Evolutionary conservation across 2,797 vertebrate species (phyloP), one percentile per base, ranked within the genome.

Genomic region (Schizopygopsis malacanthus): DNA sequence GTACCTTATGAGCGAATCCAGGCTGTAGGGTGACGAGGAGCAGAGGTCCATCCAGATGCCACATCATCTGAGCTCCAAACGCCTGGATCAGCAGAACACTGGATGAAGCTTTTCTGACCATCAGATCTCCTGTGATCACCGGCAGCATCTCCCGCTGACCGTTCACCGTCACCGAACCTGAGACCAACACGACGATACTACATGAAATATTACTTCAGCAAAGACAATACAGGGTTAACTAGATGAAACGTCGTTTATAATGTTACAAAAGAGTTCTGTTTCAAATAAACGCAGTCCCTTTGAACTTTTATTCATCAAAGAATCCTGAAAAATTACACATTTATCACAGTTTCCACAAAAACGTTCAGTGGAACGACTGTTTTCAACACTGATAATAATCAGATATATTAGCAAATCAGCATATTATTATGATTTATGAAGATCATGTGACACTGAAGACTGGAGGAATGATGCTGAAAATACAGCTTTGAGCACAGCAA

Each of bases 21-120:
- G 98, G 97, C 75, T 97, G 96, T 6, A 98, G 92, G 8, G 94
- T 96, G 92, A 98, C 91, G 78, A 97, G 93, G 2, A 83, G 87
- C 0, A 95, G 78, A 2, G 97, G 94, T 61, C 95, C 95, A 0
- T 95, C 93, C 50, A 97, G 79, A 16, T 96, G 94, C 98, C 97
- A 98, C 5, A 98, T 94, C 37, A 98, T 5, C 61, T 94, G 94
- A n/a, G 95, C 96, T 0, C 96, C 96, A 2, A 96, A 95, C 0
- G 94, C 87, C 89, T 93, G 96, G 50, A 98, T 92, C 22, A 97
- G 92, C 79, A 98, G 90, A 90, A 98, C 98, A 81, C 94, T 89
- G 1, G 97, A 97, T 15, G 98, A 97, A 2, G 94, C 95, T 0
- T 52, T 92, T 7, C 91, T 92, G 25, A 97, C 70, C 0, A 89